Base-by-base conservation (phyloP, 1,140 invertebrate species). In the Drosophila lacteicornis region DNA sequence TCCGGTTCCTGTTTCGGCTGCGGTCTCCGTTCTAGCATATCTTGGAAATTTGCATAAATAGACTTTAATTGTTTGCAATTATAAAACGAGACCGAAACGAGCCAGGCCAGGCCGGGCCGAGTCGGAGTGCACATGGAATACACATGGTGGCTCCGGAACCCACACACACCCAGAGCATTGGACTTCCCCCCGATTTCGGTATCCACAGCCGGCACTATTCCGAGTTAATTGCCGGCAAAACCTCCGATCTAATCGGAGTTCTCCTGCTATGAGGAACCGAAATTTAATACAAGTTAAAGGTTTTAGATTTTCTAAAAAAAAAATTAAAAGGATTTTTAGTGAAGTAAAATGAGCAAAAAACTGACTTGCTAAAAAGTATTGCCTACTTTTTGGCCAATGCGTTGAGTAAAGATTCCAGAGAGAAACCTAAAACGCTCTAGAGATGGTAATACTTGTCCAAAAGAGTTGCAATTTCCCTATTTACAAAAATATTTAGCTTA, bases 31-130 rank as follows among this genome's bases (percentile, higher is more conserved):
- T 27, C 79, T 59, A 50, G 84, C 81, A 90, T 88, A 88, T 88
- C 85, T 88, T 88, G 85, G 67, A 85, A 90, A 88, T 88, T 88
- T 88, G 82, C 85, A 90, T 88, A 88, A 88, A 88, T 88, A 90
- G 85, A 88, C 85, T 90, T 88, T 88, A 88, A 88, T 88, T 88
- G 85, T 88, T 88, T 90, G 85, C 85, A 88, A 88, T 88, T 88
- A 88, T 88, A 88, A 88, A 90, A 74, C 81, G 67, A 81, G 73
- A 46, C 67, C 61, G 50, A 70, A 40, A 15, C 53, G 42, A 46
- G 45, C 36, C 38, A 6, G 22, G 51, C 13, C 33, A n/a, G 49
- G 51, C 40, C 11, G 38, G 46, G 58, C 43, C 43, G 30, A 38
- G 43, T 22, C 51, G 60, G 74, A 25, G 50, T 53, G 60, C 63